Conservation (phyloP, 2,797 vertebrate genomes). For the Schizothorax lantsangensis region DNA sequence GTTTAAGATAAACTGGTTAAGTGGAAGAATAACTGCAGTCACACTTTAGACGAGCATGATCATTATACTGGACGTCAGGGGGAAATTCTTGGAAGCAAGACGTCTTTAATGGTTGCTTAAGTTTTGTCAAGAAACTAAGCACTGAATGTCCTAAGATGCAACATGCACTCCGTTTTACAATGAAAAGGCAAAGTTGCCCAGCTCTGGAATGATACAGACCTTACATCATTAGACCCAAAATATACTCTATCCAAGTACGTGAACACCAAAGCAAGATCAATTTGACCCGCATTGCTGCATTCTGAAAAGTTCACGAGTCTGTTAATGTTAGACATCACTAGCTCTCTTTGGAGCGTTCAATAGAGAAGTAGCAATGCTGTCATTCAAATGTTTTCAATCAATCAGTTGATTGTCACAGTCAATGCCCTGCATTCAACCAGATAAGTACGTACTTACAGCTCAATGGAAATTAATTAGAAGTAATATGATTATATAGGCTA, state of each 20-base stretch:
- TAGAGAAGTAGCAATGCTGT: not conserved
- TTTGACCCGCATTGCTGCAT: not conserved
- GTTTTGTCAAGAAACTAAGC: not conserved
- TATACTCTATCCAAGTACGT: not conserved
- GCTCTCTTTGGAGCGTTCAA: not conserved
- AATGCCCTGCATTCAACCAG: not conserved
- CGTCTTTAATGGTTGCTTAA: not conserved
- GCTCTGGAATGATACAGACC: not conserved
- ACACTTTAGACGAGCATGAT: not conserved
- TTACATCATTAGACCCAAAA: not conserved
- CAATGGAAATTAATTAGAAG: not conserved
- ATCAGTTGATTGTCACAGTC: not conserved
- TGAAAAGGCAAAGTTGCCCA: not conserved
- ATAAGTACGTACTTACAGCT: not conserved
- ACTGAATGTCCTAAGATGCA: not conserved
- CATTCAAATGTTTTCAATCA: not conserved
- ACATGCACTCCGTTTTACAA: not conserved
- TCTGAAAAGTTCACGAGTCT: not conserved
- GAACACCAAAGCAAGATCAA: not conserved
- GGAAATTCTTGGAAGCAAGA: not conserved
- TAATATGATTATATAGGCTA: not conserved
- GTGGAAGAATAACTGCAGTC: not conserved
- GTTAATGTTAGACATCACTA: not conserved
- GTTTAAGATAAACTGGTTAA: slow-evolving; percentile 1
- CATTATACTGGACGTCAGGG: not conserved